phyloP scores from a whole-genome alignment of 2,113 vertebrate species.

The Lontra canadensis region DNA sequence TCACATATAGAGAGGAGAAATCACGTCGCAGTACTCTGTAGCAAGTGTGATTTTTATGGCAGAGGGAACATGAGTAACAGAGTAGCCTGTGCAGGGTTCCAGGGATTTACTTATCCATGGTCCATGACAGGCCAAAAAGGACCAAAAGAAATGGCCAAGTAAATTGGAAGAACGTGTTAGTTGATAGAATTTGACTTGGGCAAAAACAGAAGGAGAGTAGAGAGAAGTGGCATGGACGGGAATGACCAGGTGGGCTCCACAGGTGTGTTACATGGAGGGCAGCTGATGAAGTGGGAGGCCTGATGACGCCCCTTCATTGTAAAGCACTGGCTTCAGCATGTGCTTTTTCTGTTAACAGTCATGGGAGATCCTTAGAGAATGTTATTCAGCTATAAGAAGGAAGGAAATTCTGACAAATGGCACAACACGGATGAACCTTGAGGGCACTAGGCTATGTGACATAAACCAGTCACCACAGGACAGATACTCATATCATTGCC shows the following conservation, averaged over 20 bases:
- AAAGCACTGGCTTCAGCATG: background rate
- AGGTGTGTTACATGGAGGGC: too few relatives aligned
- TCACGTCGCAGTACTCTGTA: background rate
- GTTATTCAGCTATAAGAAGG: background rate
- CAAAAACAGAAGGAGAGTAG: background rate
- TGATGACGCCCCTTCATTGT: accelerated
- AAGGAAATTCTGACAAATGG: background rate
- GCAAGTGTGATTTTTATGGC: too few relatives aligned
- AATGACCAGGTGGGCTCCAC: too few relatives aligned
- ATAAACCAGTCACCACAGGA: background rate
- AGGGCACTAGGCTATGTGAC: accelerated
- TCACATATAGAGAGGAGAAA: background rate
- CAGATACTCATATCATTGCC: too few relatives aligned
- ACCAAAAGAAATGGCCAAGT: background rate
- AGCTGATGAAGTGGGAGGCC: too few relatives aligned
- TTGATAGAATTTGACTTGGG: background rate
- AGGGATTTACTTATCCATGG: background rate
- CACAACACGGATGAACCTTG: too few relatives aligned
- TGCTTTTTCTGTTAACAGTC: background rate
- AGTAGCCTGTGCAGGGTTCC: too few relatives aligned
- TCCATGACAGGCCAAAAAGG: background rate
- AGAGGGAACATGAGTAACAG: accelerated
- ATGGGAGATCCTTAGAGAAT: background rate
- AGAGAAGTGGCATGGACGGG: accelerated
- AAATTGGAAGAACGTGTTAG: background rate